Evolutionary conservation across 2,113 vertebrate species (phyloP), one percentile per base, ranked within the genome.

Genomic region (Hippocampus mohnikei): DNA sequence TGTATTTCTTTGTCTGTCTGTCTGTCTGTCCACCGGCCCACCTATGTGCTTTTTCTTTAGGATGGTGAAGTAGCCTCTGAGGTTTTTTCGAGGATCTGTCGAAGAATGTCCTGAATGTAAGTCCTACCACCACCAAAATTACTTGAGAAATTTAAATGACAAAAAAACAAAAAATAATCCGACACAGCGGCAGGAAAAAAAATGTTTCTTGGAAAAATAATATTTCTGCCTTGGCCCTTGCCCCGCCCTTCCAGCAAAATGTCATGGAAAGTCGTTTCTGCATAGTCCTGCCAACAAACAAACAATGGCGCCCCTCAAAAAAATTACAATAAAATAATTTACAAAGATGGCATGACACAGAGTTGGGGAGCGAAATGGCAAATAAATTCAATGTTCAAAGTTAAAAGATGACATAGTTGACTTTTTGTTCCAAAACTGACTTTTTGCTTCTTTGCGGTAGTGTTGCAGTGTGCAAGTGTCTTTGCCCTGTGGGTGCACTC

Each of bases 381-480:
- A 80, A 67, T 65, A 73, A 50, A 29, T 8, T n/a, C 29, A 55
- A 55, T 25, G 52, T 29, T 29, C 29, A 6, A 52, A n/a, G 2
- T 5, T 8, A 61, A 12, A 50, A 33, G 2, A 63, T 52, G 70
- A 78, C 59, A 70, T 44, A 66, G 70, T 64, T 85, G 82, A 89
- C 81, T 84, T 86, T 87, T 86, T 74, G 79, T 84, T 84, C 85
- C 13, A 87, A 85, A 90, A 89, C 80, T 89, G 69, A 81, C 79
- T 83, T 67, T 88, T 85, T 72, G 84, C 88, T 25, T 10, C 21
- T 88, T 87, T 78, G 72, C 69, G 73, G 76, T 69, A 72, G 69
- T 68, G 76, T 75, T 80, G 70, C 74, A 50, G 70, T 41, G 75
- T 67, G 50, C 74, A 71, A 78, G 77, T 66, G 53, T 81, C 68